These are phyloP conservation scores for Apeltes quadracus DNA, from an alignment of 2,113 vertebrate species.

Conservation along the genomic window DNA sequence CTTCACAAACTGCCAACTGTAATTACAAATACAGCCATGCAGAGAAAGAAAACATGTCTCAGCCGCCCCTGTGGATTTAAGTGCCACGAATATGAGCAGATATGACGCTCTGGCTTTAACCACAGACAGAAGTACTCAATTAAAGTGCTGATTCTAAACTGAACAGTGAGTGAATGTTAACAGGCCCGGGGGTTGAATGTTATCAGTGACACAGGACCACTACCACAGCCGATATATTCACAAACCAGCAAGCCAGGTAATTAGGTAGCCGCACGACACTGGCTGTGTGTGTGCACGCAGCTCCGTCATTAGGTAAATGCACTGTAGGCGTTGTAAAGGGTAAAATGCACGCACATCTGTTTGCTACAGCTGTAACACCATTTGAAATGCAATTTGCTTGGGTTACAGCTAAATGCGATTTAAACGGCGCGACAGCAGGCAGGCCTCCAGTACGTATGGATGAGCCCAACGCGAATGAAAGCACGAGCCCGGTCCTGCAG, in stretches of 20 bases:
- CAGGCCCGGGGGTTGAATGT: slow-evolving; percentile 33
- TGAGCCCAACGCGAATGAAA: slow-evolving; percentile 31
- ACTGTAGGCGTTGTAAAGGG: slow-evolving; percentile 54
- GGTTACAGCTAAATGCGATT: slow-evolving; percentile 19
- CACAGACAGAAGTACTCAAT: slow-evolving; percentile 37
- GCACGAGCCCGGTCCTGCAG: slow-evolving; percentile 32
- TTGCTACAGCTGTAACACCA: slow-evolving; percentile 34
- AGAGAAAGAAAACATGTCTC: slow-evolving; percentile 27
- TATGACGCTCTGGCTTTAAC: slow-evolving; percentile 19
- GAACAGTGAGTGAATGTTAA: slow-evolving; percentile 8
- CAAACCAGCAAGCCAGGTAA: slow-evolving; percentile 77
- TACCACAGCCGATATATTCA: slow-evolving; percentile 74
- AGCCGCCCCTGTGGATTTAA: slow-evolving; percentile 38
- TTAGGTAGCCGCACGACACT: slow-evolving; percentile 68
- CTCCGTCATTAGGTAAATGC: slow-evolving; percentile 69
- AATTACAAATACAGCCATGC: slow-evolving; percentile 3
- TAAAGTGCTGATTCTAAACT: slow-evolving; percentile 23
- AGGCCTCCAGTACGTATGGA: slow-evolving; percentile 24
- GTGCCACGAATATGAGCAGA: slow-evolving; percentile 50
- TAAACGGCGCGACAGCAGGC: slow-evolving; percentile 42
- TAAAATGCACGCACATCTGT: slow-evolving; percentile 63
- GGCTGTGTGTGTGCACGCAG: slow-evolving; percentile 59
- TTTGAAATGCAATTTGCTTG: slow-evolving; percentile 50
- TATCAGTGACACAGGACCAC: slow-evolving; percentile 39
- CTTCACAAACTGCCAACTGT: slow-evolving; percentile 42